phyloP scores from a whole-genome alignment of 2,888 invertebrate genomes.

The Macrophya annulata region DNA sequence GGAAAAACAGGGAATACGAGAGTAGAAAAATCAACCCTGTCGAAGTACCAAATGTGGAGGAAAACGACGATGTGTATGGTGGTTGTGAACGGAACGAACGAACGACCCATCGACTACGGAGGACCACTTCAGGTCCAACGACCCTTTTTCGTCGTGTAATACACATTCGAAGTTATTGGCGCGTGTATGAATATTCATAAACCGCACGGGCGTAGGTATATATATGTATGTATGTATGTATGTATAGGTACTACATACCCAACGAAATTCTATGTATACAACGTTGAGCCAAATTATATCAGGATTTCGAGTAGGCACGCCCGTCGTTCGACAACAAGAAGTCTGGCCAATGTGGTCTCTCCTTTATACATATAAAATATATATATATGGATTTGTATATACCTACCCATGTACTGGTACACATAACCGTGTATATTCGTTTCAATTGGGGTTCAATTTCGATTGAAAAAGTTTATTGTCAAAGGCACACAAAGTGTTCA shows the following conservation, averaged over 20 bases:
- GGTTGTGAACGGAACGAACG: slow-evolving; percentile 57
- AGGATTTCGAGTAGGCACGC: slow-evolving; percentile 38
- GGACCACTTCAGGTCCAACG: slow-evolving; percentile 77
- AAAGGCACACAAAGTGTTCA: slow-evolving; percentile 75
- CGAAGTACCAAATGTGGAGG: background rate
- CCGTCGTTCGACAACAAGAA: slow-evolving; percentile 36
- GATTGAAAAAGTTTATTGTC: slow-evolving; percentile 60
- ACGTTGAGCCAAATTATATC: slow-evolving; percentile 38
- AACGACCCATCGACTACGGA: slow-evolving; percentile 58
- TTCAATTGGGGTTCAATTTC: slow-evolving; percentile 35
- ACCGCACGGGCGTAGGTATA: slow-evolving; percentile 45
- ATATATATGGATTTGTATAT: background rate
- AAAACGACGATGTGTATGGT: background rate
- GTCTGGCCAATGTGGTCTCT: slow-evolving; percentile 20
- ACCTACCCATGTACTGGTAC: no score
- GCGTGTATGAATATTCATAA: slow-evolving; percentile 77
- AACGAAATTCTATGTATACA: background rate
- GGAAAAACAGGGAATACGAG: background rate
- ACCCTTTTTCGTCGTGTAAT: slow-evolving; percentile 74
- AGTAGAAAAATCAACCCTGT: background rate
- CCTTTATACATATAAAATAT: background rate
- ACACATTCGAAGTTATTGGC: slow-evolving; percentile 78
- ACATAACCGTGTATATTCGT: background rate
- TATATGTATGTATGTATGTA: background rate
- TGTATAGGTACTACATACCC: background rate